Conservation (phyloP, 2,888 invertebrate species). For the Caenorhabditis sp. region DNA sequence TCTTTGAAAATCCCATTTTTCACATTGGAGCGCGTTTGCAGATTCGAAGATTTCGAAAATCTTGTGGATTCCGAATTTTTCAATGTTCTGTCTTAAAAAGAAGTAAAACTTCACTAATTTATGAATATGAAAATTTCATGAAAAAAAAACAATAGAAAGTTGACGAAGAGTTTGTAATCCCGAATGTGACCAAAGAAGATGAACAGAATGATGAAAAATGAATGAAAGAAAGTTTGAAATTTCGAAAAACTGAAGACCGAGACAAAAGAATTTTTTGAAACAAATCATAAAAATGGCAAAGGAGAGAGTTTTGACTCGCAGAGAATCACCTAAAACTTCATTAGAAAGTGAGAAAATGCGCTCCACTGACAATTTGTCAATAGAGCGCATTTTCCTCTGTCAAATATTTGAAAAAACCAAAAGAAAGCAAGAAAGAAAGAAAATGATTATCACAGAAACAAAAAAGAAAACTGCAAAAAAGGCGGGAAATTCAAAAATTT, state of each 20-base stretch:
- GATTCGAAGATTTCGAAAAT: background rate
- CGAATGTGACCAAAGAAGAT: conserved; percentile 25
- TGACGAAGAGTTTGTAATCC: conserved; percentile 1
- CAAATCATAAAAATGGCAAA: conserved; percentile 12
- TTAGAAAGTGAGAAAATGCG: background rate
- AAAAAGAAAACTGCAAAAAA: background rate
- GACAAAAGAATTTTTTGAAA: background rate
- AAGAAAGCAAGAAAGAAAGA: background rate
- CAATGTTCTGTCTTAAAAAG: no score
- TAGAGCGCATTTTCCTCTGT: conserved; percentile 1
- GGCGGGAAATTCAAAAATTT: background rate
- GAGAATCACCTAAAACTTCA: conserved; percentile 40
- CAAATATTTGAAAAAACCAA: background rate
- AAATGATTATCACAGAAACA: conserved; percentile 49
- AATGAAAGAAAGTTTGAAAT: no score
- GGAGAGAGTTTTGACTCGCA: conserved; percentile 39
- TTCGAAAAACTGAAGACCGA: conserved; percentile 4
- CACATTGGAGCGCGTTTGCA: no score
- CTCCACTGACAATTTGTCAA: conserved; percentile 7
- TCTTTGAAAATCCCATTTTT: no score
- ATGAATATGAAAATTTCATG: no score
- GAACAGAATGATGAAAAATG: background rate
- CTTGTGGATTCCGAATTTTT: background rate
- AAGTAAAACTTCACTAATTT: conserved; percentile 19
- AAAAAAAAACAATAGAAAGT: conserved; percentile 9